Evolutionary conservation across 2,113 vertebrate genomes (phyloP).

Genomic region (Rhinoderma darwinii): DNA sequence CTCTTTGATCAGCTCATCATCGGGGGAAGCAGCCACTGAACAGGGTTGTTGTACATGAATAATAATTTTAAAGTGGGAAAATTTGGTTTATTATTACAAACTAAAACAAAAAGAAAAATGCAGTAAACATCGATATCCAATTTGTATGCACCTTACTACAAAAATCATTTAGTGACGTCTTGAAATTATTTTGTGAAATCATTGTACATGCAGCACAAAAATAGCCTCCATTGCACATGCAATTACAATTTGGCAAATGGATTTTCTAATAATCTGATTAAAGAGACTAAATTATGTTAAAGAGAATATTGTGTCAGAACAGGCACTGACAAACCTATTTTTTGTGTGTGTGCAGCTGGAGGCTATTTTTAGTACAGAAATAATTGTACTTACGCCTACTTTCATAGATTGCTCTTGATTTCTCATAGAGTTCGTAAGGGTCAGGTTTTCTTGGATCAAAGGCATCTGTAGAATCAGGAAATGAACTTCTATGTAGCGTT

Average conservation of each 20-base stretch:
- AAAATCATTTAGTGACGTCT: conserved; percentile 10
- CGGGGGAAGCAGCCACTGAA: too few relatives aligned
- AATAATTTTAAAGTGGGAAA: too few relatives aligned
- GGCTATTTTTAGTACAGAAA: conserved; percentile 43
- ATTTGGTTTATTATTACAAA: too few relatives aligned
- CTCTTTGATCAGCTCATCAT: not conserved
- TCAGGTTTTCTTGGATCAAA: conserved; percentile 94
- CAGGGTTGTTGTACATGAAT: too few relatives aligned
- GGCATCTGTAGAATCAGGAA: conserved; percentile 91
- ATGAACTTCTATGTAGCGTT: conserved; percentile 87
- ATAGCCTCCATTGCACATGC: conserved; percentile 28
- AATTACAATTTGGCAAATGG: not conserved
- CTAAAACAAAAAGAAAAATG: too few relatives aligned
- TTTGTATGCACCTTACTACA: not conserved
- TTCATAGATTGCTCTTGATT: conserved; percentile 98
- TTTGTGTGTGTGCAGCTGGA: not conserved
- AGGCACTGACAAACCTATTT: not conserved
- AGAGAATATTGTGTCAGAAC: not conserved
- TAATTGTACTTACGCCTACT: conserved; percentile 97
- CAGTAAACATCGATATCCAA: too few relatives aligned
- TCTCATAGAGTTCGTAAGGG: conserved; percentile 95
- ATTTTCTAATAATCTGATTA: conserved; percentile 6
- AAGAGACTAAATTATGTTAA: not conserved
- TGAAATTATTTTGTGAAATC: not conserved
- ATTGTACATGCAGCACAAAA: conserved; percentile 7